These are phyloP conservation scores for Zeugodacus cucurbitae DNA, from an alignment of 1,140 invertebrate genomes.

Conservation along the genomic window DNA sequence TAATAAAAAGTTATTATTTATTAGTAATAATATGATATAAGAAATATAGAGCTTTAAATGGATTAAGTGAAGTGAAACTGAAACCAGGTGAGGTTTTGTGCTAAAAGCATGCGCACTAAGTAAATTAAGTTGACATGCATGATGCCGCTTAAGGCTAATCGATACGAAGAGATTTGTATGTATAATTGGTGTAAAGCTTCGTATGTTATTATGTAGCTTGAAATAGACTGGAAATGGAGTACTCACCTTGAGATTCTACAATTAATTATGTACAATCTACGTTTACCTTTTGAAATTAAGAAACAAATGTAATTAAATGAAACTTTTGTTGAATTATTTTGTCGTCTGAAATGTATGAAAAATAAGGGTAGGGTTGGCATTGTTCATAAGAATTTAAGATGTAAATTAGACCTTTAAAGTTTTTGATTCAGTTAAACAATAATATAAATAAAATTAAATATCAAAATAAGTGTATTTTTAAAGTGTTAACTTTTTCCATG, in stretches of 20 bases:
- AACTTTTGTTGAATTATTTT: too few species aligned
- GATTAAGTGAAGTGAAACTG: neutral
- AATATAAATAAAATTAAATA: too few species aligned
- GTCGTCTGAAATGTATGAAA: too few species aligned
- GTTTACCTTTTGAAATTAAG: too few species aligned
- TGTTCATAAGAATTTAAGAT: too few species aligned
- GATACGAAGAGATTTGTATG: neutral
- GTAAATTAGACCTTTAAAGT: too few species aligned
- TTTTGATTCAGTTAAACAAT: too few species aligned
- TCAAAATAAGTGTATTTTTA: too few species aligned
- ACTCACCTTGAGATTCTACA: neutral
- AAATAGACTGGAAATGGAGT: neutral
- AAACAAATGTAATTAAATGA: too few species aligned
- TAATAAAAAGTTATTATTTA: neutral
- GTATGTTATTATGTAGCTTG: neutral
- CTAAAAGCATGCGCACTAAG: constrained; percentile 13
- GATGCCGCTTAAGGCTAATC: neutral
- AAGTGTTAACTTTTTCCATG: too few species aligned
- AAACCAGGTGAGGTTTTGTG: neutral
- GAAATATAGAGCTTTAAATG: neutral
- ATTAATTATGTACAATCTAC: too few species aligned
- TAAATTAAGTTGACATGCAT: neutral
- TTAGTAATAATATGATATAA: neutral
- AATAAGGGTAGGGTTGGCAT: too few species aligned
- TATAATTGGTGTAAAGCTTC: neutral